Evolutionary conservation across 2,113 vertebrate genomes (phyloP).

Genomic region (Picathartes gymnocephalus): DNA sequence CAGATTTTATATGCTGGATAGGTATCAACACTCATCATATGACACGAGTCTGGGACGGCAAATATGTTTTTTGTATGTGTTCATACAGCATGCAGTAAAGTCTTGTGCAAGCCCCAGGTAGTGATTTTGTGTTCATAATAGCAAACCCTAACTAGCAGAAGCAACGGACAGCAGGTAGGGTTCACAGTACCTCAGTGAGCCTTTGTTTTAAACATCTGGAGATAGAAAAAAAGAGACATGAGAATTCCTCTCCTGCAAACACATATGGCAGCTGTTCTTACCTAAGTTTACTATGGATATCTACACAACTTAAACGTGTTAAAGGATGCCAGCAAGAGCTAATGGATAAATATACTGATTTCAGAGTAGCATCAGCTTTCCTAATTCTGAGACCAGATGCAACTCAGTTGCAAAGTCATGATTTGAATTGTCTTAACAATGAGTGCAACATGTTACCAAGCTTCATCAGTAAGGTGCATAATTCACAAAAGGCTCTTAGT

Average conservation of each 20-base stretch:
- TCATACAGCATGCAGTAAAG: not conserved
- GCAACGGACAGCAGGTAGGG: not conserved
- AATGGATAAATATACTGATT: not conserved
- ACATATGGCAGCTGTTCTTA: not conserved
- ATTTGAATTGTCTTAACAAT: not conserved
- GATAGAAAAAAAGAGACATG: not conserved
- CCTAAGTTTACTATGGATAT: not conserved
- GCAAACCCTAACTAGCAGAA: not conserved
- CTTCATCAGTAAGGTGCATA: not conserved
- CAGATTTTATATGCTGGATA: not conserved
- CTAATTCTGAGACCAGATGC: not conserved
- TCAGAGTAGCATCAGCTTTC: not conserved
- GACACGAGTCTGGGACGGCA: not conserved
- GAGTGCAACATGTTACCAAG: not conserved
- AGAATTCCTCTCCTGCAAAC: not conserved
- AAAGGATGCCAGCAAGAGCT: not conserved
- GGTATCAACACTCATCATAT: not conserved
- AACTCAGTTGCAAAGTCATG: not conserved
- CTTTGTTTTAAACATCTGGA: not conserved
- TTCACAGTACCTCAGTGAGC: not conserved
- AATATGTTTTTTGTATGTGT: not conserved
- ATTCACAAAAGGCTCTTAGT: not conserved
- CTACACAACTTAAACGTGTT: not conserved
- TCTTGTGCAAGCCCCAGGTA: not conserved
- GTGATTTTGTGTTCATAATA: accelerated